phyloP scores from a whole-genome alignment of 1,140 invertebrate species.

The Drosophila yakuba region DNA sequence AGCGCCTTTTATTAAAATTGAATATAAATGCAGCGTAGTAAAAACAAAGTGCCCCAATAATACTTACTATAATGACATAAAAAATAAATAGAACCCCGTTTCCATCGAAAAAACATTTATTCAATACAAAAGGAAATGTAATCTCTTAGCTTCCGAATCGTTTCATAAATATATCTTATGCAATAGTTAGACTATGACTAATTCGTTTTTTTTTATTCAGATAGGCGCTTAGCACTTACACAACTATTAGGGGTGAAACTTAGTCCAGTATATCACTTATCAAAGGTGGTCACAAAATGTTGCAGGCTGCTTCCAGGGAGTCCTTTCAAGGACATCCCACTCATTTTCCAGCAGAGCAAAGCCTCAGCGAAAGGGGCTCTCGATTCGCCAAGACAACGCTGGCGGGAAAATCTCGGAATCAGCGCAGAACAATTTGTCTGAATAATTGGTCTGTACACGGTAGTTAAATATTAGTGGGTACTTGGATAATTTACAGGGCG shows the following conservation, averaged over 20 bases:
- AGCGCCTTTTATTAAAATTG: neutral
- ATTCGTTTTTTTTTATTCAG: slow-evolving; percentile 13
- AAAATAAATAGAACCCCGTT: neutral
- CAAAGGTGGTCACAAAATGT: slow-evolving; percentile 39
- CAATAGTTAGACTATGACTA: slow-evolving; percentile 40
- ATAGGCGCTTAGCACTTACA: slow-evolving; percentile 60
- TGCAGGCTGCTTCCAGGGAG: slow-evolving; percentile 23
- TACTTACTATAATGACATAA: neutral
- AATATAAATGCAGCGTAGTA: neutral
- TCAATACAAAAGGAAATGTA: slow-evolving; percentile 29
- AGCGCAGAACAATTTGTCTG: slow-evolving; percentile 35
- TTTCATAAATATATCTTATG: slow-evolving; percentile 21
- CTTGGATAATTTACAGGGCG: slow-evolving; percentile 23
- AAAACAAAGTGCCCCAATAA: too few species aligned
- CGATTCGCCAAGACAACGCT: slow-evolving; percentile 12
- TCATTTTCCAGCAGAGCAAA: slow-evolving; percentile 22
- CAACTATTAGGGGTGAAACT: slow-evolving; percentile 34
- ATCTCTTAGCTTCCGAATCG: slow-evolving; percentile 12
- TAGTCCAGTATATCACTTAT: slow-evolving; percentile 74
- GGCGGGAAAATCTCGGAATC: slow-evolving; percentile 30
- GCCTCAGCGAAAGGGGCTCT: slow-evolving; percentile 35
- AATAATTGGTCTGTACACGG: slow-evolving; percentile 41
- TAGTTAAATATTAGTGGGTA: slow-evolving; percentile 32
- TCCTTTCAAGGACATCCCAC: neutral
- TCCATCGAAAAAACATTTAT: slow-evolving; percentile 34